Conservation (phyloP, 2,113 vertebrate species). For the Macquaria australasica region DNA sequence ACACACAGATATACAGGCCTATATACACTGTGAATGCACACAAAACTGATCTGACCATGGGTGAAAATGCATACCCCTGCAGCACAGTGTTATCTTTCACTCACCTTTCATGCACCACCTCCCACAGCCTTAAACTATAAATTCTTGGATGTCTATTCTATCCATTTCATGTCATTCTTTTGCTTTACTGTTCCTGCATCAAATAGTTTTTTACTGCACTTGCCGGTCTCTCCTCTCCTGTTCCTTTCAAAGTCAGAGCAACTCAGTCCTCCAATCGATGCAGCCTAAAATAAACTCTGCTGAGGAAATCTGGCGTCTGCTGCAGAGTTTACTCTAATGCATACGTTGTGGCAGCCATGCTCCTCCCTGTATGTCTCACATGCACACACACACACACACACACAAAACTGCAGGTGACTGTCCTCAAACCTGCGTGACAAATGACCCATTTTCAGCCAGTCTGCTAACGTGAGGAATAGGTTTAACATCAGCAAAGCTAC, state of each 20-base stretch:
- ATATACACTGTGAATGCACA: not conserved
- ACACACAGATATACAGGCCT: not conserved
- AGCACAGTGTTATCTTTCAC: not conserved
- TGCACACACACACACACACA: not conserved
- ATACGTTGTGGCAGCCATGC: not conserved
- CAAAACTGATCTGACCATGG: not conserved
- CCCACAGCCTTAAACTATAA: not conserved
- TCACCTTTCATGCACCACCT: not conserved
- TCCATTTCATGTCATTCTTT: not conserved
- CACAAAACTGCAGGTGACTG: constrained; percentile 11
- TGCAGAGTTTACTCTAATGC: constrained; percentile 32
- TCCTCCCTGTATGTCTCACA: not conserved
- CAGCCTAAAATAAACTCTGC: constrained; percentile 59
- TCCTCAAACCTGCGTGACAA: constrained; percentile 24
- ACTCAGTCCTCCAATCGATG: constrained; percentile 38
- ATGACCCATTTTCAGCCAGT: constrained; percentile 31
- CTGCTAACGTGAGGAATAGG: constrained; percentile 2
- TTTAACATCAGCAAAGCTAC: constrained; percentile 49
- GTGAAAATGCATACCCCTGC: not conserved
- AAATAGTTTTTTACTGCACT: not conserved
- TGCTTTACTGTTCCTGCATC: not conserved
- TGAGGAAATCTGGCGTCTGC: constrained; percentile 35
- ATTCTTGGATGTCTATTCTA: not conserved
- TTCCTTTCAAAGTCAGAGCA: constrained; percentile 50
- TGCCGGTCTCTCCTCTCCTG: constrained; percentile 2